These are phyloP conservation scores for Spodoptera picta DNA, from an alignment of 2,888 invertebrate genomes.

Conservation along the genomic window DNA sequence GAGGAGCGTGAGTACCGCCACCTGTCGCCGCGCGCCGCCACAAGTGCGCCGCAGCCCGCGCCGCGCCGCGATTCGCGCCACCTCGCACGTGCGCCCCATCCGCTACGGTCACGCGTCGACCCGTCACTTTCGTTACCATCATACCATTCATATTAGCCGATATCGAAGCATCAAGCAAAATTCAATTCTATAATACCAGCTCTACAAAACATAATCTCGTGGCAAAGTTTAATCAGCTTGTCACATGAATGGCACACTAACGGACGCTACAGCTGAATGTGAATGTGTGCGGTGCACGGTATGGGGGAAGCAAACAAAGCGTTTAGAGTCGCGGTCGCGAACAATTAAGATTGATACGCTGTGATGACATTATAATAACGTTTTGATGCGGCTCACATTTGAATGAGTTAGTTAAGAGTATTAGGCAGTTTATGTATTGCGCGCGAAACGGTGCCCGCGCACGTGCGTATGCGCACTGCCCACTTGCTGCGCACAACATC, in stretches of 20 bases:
- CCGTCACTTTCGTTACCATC: conserved; percentile 59
- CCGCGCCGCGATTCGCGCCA: conserved; percentile 62
- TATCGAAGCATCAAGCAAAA: conserved; percentile 9
- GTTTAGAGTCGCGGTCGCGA: conserved; percentile 68
- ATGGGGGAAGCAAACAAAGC: conserved; percentile 59
- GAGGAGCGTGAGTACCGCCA: conserved; percentile 56
- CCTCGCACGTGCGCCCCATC: conserved; percentile 67
- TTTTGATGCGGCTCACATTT: conserved; percentile 68
- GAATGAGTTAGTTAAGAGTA: conserved; percentile 62
- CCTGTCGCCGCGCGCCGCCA: conserved; percentile 15
- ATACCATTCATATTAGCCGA: conserved; percentile 67
- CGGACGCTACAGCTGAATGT: not conserved
- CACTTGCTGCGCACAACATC: conserved; percentile 3
- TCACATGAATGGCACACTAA: conserved; percentile 12
- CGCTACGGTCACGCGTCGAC: conserved; percentile 55
- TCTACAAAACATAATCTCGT: conserved; percentile 9
- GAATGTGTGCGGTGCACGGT: conserved; percentile 11
- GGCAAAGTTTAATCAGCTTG: not conserved
- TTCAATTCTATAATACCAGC: conserved; percentile 21
- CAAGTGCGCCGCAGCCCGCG: conserved; percentile 20
- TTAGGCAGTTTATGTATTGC: conserved; percentile 56
- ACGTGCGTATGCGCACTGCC: conserved; percentile 12
- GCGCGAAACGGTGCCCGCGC: conserved; percentile 52
- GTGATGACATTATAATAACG: conserved; percentile 81
- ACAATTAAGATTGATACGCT: conserved; percentile 79